Evolutionary conservation across 2,888 invertebrate species (phyloP).

Genomic region (Chloroclystis v-ata): DNA sequence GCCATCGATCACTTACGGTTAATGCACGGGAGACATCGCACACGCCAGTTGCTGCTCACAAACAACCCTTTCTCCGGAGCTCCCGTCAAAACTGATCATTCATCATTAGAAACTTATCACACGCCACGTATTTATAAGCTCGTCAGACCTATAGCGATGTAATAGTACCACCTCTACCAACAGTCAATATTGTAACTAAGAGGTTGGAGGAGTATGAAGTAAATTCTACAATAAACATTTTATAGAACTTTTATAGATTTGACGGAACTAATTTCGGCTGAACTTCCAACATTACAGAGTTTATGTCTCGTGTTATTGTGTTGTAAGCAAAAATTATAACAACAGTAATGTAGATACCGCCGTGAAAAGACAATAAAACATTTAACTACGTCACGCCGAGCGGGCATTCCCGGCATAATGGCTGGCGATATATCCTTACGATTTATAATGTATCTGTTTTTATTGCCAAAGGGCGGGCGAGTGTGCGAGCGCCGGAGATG

Average conservation of each 20-base stretch:
- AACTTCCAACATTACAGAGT: constrained; percentile 38
- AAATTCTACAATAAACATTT: constrained; percentile 19
- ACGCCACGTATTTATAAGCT: constrained; percentile 27
- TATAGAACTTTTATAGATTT: constrained; percentile 27
- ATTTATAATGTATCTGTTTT: constrained; percentile 69
- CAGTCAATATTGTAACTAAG: background rate
- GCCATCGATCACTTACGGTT: constrained; percentile 67
- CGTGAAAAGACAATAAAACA: constrained; percentile 69
- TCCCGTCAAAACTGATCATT: constrained; percentile 42
- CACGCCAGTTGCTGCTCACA: constrained; percentile 4
- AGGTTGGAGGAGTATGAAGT: background rate
- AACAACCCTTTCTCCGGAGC: constrained; percentile 58
- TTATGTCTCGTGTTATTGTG: constrained; percentile 45
- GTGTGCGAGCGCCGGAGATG: constrained; percentile 19
- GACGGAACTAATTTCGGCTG: constrained; percentile 37
- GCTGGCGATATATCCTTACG: constrained; percentile 61
- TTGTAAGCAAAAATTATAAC: constrained; percentile 59
- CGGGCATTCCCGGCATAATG: constrained; percentile 55
- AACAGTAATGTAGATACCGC: constrained; percentile 53
- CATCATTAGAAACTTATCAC: constrained; percentile 30
- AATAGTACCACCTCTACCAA: too few species aligned
- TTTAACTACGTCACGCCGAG: constrained; percentile 65
- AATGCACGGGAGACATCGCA: constrained; percentile 49
- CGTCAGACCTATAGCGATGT: background rate
- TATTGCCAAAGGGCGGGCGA: constrained; percentile 59